A percentile compares a stretch with the other conserved stretches of the same genome.
phyloP scores from a whole-genome alignment of 2,113 vertebrate species.

The Desmodus rotundus region DNA sequence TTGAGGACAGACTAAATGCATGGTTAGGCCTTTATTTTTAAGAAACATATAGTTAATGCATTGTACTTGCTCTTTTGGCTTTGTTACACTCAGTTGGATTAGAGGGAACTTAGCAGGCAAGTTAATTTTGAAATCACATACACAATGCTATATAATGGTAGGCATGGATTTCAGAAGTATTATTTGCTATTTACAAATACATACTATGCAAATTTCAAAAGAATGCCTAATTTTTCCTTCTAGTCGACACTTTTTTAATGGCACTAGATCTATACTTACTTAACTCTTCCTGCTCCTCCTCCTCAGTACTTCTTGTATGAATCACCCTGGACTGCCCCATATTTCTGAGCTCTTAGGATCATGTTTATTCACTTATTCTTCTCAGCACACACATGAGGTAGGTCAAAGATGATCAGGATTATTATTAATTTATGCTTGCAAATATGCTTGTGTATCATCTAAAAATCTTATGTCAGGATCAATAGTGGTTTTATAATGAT shows the following conservation, averaged over 20 bases:
- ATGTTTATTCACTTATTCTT: neutral
- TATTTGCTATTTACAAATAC: constrained; percentile 42
- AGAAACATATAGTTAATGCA: constrained; percentile 51
- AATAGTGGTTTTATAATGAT: neutral
- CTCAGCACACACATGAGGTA: neutral
- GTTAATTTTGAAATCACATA: constrained; percentile 64
- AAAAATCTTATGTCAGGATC: neutral
- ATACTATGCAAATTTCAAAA: constrained; percentile 27
- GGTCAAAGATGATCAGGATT: neutral
- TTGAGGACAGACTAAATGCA: neutral
- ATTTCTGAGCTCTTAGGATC: neutral
- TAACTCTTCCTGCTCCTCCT: neutral
- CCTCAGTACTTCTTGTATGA: neutral
- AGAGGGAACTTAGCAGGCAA: constrained; percentile 43
- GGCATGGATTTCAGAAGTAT: constrained; percentile 25
- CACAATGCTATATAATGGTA: neutral
- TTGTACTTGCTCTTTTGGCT: neutral
- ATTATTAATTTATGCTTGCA: constrained; percentile 1
- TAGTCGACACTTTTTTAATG: neutral
- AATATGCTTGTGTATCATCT: neutral
- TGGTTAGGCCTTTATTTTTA: constrained; percentile 33
- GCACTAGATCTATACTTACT: neutral
- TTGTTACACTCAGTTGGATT: constrained; percentile 55
- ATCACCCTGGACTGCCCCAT: neutral
- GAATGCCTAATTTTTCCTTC: neutral